These are phyloP conservation scores for Mionectes macconnelli DNA, from an alignment of 2,113 vertebrate genomes.

Conservation along the genomic window DNA sequence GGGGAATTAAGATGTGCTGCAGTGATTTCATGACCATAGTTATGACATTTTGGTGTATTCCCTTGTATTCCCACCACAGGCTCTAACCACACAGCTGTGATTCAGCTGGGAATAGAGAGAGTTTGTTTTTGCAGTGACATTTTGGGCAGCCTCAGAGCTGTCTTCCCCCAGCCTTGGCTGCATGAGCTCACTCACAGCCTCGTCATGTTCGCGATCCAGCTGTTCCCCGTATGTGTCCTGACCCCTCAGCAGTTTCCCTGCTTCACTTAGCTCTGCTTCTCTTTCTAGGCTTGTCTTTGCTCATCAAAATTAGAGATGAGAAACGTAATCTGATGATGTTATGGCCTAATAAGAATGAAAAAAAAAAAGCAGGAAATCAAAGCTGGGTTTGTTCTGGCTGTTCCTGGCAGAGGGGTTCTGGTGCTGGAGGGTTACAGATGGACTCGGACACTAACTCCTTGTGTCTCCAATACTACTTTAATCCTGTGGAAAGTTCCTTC, in stretches of 20 bases:
- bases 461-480: background rate
- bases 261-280: background rate
- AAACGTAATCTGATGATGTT: background rate
- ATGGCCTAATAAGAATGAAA: background rate
- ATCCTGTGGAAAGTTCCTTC: background rate
- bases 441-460: background rate
- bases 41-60: background rate
- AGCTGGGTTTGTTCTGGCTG: background rate
- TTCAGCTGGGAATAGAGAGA: background rate
- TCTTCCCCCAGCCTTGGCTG: background rate
- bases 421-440: background rate
- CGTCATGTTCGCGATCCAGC: fast-evolving
- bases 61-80: background rate
- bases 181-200: background rate
- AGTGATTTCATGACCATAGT: background rate
- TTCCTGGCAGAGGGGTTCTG: fast-evolving
- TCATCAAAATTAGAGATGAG: background rate
- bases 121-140: background rate
- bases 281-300: background rate
- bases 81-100: background rate
- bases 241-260: fast-evolving
- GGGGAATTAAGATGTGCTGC: background rate
- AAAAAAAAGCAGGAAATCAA: background rate
- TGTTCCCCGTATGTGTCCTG: background rate
- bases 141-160: conserved; percentile 3